Evolutionary conservation across 35 echinoderm and acorn worm genomes (phyloP).

Genomic region (Ophiothrix spiculata): DNA sequence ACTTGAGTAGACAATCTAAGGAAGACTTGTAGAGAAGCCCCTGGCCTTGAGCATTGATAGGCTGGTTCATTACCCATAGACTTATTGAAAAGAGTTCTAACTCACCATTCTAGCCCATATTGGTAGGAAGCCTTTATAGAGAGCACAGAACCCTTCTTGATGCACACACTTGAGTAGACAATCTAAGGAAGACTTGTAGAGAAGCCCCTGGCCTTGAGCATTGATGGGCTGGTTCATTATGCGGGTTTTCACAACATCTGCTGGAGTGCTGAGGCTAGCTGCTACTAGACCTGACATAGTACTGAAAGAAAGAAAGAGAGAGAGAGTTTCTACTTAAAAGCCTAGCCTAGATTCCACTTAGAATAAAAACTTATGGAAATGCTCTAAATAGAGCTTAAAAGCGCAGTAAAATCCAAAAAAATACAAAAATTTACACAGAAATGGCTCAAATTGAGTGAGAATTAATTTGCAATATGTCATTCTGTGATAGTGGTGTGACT

Average conservation of each 20-base stretch:
- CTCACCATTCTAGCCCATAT: constrained; percentile 99
- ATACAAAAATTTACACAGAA: too few species aligned
- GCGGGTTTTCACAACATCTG: constrained; percentile 92
- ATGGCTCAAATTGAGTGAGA: too few species aligned
- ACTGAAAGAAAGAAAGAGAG: too few species aligned
- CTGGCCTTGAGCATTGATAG: constrained; percentile 53
- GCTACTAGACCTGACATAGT: constrained; percentile 80
- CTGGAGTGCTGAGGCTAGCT: constrained; percentile 86
- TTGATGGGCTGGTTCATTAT: constrained; percentile 95
- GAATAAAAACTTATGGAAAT: too few species aligned
- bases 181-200: constrained; percentile 94
- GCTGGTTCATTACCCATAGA: constrained; percentile 99
- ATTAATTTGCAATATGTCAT: too few species aligned
- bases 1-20: constrained; percentile 45
- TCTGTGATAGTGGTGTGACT: too few species aligned
- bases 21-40: constrained; percentile 87
- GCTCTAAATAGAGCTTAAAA: too few species aligned
- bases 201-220: constrained; percentile 45
- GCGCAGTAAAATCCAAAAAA: too few species aligned
- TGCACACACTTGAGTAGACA: constrained; percentile 82
- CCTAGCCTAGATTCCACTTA: too few species aligned
- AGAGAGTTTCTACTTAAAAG: too few species aligned
- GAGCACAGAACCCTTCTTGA: constrained; percentile 76
- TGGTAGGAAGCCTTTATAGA: constrained; percentile 95
- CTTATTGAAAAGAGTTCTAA: neutral